phyloP scores from a whole-genome alignment of 2,797 vertebrate genomes.

The Typhlichthys subterraneus region DNA sequence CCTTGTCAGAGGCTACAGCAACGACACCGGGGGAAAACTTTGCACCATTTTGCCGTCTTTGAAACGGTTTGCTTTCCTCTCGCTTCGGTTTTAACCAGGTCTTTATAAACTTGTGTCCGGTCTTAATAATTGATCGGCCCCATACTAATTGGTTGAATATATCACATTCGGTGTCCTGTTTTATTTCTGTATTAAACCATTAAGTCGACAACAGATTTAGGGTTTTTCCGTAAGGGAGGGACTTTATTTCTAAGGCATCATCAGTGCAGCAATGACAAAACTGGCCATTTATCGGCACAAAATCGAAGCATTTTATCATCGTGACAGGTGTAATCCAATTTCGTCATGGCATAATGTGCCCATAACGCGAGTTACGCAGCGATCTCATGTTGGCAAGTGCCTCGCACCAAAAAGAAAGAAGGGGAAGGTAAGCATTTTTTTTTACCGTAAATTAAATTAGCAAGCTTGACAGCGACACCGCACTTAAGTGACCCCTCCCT shows the following conservation, averaged over 20 bases:
- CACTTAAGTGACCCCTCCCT: not conserved
- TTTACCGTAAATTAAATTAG: conserved; percentile 52
- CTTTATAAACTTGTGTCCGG: not conserved
- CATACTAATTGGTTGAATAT: not conserved
- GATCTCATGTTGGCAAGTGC: conserved; percentile 25
- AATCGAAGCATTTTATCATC: conserved; percentile 54
- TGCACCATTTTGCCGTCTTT: conserved; percentile 18
- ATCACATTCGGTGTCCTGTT: not conserved
- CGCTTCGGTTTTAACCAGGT: not conserved
- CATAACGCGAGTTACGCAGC: conserved; percentile 32
- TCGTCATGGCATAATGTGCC: conserved; percentile 23
- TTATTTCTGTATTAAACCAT: not conserved
- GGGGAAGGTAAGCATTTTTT: conserved; percentile 4
- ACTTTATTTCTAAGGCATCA: conserved; percentile 20
- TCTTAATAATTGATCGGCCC: not conserved
- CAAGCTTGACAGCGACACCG: not conserved
- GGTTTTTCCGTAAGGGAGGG: too few relatives aligned
- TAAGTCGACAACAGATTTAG: not conserved
- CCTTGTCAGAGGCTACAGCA: conserved; percentile 48
- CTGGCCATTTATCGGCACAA: conserved; percentile 47
- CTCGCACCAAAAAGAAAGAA: conserved; percentile 28
- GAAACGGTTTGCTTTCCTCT: conserved; percentile 12
- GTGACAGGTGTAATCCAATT: conserved; percentile 42
- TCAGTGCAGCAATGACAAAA: conserved; percentile 45
- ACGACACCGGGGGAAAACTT: conserved; percentile 25